Conservation (phyloP, 2,113 vertebrate species). For the Notothenia coriiceps region DNA sequence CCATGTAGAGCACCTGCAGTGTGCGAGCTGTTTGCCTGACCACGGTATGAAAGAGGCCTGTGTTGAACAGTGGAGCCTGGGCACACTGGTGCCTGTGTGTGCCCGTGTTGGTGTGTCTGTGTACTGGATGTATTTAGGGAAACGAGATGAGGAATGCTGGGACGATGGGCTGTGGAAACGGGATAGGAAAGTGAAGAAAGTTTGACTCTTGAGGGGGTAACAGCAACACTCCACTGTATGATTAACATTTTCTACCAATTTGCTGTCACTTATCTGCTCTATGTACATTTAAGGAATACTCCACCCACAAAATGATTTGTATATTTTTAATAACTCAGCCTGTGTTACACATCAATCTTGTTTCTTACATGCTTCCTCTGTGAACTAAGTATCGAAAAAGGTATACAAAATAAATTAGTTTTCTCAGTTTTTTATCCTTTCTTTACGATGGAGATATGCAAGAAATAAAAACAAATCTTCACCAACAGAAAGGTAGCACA, state of each 20-base stretch:
- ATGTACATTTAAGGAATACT: not conserved
- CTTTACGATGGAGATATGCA: too few species aligned
- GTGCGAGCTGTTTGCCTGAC: conserved; percentile 72
- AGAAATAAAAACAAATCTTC: too few species aligned
- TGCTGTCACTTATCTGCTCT: not conserved
- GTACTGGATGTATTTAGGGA: conserved; percentile 55
- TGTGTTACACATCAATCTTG: too few species aligned
- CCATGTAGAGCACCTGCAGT: conserved; percentile 69
- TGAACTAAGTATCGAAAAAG: too few species aligned
- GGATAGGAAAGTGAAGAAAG: conserved; percentile 31
- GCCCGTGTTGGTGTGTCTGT: conserved; percentile 46
- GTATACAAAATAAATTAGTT: too few species aligned
- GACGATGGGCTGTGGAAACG: not conserved
- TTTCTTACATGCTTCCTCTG: too few species aligned
- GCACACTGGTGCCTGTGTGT: conserved; percentile 72
- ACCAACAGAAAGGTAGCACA: too few species aligned
- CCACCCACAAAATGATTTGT: too few species aligned
- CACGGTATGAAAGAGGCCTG: conserved; percentile 74
- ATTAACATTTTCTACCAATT: not conserved
- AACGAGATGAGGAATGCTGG: conserved; percentile 31
- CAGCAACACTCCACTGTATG: not conserved
- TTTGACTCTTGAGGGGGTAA: conserved; percentile 10
- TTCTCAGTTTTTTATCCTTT: too few species aligned
- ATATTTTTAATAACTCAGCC: too few species aligned
- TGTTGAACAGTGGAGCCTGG: conserved; percentile 67